Evolutionary conservation across 2,888 invertebrate genomes (phyloP).

Genomic region (Nezara viridula): DNA sequence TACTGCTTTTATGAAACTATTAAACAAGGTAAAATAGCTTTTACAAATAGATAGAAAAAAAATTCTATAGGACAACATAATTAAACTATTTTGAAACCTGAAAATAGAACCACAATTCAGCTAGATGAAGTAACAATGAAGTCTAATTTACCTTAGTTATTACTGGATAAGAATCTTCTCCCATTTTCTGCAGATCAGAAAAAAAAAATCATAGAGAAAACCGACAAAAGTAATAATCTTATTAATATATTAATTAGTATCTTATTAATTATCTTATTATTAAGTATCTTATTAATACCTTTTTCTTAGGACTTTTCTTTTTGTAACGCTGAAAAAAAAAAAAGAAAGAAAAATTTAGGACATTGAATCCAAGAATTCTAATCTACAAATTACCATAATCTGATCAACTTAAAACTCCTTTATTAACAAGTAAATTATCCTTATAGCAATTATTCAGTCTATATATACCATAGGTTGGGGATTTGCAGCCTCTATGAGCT

Average conservation of each 20-base stretch:
- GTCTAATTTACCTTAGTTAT: slow-evolving; percentile 17
- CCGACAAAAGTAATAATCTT: neutral
- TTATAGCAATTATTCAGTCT: too few relatives aligned
- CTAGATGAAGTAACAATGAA: neutral
- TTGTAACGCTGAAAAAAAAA: slow-evolving; percentile 23
- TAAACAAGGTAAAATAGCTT: neutral
- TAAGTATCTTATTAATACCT: neutral
- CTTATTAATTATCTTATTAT: too few relatives aligned
- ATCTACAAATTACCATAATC: neutral
- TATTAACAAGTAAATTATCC: too few relatives aligned
- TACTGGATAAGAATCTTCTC: slow-evolving; percentile 42
- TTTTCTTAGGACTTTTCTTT: slow-evolving; percentile 16
- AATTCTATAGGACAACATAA: neutral
- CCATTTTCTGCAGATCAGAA: slow-evolving; percentile 25
- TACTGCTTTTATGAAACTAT: neutral
- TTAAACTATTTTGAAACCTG: neutral
- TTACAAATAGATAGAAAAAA: neutral
- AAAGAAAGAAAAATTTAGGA: neutral
- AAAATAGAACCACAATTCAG: neutral
- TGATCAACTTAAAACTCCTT: neutral
- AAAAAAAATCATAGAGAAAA: neutral
- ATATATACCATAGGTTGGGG: too few relatives aligned
- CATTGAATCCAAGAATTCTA: neutral
- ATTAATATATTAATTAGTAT: too few relatives aligned
- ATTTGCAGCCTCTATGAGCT: too few relatives aligned